Evolutionary conservation across 2,888 invertebrate species (phyloP).

Genomic region (Drosophila nigritarsus): DNA sequence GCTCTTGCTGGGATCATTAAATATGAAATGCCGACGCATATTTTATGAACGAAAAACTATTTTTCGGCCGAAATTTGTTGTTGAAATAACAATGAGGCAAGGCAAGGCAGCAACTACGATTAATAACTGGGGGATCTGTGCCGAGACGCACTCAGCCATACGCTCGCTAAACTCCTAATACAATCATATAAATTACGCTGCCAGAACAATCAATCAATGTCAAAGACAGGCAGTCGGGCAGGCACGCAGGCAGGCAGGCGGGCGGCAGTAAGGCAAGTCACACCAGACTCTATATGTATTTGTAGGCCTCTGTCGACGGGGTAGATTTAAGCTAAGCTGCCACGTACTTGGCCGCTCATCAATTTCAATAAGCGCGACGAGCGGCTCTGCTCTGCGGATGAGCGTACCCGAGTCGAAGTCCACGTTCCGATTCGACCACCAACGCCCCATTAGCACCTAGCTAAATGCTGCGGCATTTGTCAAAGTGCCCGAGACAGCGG

Average conservation of each 20-base stretch:
- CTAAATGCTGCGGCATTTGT: slow-evolving; percentile 70
- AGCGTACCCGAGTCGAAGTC: slow-evolving; percentile 5
- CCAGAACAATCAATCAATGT: slow-evolving; percentile 77
- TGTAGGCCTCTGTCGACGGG: slow-evolving; percentile 45
- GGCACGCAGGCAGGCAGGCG: slow-evolving; percentile 15
- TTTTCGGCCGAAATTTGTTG: slow-evolving; percentile 62
- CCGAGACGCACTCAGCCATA: not conserved
- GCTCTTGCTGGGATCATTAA: slow-evolving; percentile 60
- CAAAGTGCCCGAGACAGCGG: slow-evolving; percentile 57
- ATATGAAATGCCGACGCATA: slow-evolving; percentile 66
- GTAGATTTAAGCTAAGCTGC: slow-evolving; percentile 74
- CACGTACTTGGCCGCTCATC: slow-evolving; percentile 77
- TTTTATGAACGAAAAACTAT: slow-evolving; percentile 65
- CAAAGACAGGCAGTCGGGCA: slow-evolving; percentile 63
- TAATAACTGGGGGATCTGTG: slow-evolving; percentile 64
- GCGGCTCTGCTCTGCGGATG: slow-evolving; percentile 22
- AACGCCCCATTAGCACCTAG: slow-evolving; percentile 73
- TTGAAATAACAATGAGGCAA: slow-evolving; percentile 61
- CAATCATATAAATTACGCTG: slow-evolving; percentile 80
- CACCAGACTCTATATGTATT: not conserved
- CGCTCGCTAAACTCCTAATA: slow-evolving; percentile 55
- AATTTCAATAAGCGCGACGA: slow-evolving; percentile 71
- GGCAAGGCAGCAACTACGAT: slow-evolving; percentile 55
- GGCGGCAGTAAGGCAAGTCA: slow-evolving; percentile 6
- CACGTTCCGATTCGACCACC: slow-evolving; percentile 42